Evolutionary conservation across 2,113 vertebrate genomes (phyloP), one percentile per base, ranked within the genome.

Genomic region (Trogon surrucura): DNA sequence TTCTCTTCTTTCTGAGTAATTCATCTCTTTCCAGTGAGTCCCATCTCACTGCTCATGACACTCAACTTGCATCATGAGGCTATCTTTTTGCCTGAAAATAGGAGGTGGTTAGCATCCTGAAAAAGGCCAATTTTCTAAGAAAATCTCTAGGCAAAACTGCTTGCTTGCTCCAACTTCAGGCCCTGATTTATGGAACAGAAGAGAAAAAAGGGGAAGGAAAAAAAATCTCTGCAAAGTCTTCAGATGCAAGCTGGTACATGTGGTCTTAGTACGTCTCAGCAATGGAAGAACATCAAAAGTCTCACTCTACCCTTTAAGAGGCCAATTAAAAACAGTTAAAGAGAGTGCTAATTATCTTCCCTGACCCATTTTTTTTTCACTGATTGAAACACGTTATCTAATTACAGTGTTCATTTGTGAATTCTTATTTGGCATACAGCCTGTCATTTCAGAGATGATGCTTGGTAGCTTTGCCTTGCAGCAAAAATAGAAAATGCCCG

Each of bases 301-400:
- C 58, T 89, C 54, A 57, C 29, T 91, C 41, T 73, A 21, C 44
- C 66, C 85, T 93, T 82, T 93, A 80, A 69, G 23, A 62, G 6
- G 10, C 36, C 71, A 95, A 93, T 92, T 54, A 95, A 73, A 94
- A 80, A 4, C 61, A 58, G 60, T 90, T 92, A 90, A 89, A 80
- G 20, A 66, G 50, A 61, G 38, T 58, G 23, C 8, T 92, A 71
- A 93, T 89, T 91, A 47, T 90, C 85, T 73, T 84, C 50, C 62
- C 2, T 3, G 32, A 62, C 13, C 20, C 34, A 6, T 41, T 80
- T 67, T 85, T 54, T 80, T 58, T 80, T 54, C 41, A 32, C 34
- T 29, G 21, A 75, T 77, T 87, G 73, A 53, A 85, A 85, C 65
- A 36, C 7, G 65, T 87, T 82, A 78, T 80, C 62, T 91, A 85